These are phyloP conservation scores for Brachyhypopomus occidentalis DNA, from an alignment of 2,113 vertebrate species.

Conservation along the genomic window DNA sequence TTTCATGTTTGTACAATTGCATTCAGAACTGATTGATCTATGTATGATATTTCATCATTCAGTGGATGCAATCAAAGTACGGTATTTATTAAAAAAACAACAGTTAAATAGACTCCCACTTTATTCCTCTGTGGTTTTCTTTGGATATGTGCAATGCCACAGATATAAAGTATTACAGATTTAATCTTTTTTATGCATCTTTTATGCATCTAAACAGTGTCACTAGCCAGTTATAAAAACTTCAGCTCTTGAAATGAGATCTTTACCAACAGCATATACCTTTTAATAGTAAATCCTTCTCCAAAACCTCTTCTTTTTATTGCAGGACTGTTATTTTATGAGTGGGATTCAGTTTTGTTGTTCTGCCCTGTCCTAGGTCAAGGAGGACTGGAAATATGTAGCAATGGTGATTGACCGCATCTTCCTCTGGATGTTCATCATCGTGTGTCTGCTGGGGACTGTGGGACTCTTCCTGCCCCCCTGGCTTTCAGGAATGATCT, in stretches of 20 bases:
- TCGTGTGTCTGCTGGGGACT: constrained; percentile 58
- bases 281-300: neutral
- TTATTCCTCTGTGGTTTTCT: neutral
- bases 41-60: neutral
- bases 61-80: neutral
- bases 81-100: neutral
- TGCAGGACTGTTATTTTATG: neutral
- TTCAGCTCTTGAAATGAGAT: neutral
- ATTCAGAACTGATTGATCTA: too few species aligned
- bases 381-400: constrained; percentile 60
- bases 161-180: neutral
- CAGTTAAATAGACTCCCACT: neutral
- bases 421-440: constrained; percentile 61
- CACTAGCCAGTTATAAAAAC: neutral
- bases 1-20: too few species aligned
- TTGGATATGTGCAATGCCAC: neutral
- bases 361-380: constrained; percentile 52
- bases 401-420: constrained; percentile 60
- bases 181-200: too few species aligned
- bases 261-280: neutral
- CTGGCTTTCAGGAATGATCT: constrained; percentile 59
- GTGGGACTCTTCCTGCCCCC: constrained; percentile 57
- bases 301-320: neutral
- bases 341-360: constrained; percentile 69
- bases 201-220: neutral